Conservation (phyloP, 2,888 invertebrate genomes). For the Cephus nigrinus region DNA sequence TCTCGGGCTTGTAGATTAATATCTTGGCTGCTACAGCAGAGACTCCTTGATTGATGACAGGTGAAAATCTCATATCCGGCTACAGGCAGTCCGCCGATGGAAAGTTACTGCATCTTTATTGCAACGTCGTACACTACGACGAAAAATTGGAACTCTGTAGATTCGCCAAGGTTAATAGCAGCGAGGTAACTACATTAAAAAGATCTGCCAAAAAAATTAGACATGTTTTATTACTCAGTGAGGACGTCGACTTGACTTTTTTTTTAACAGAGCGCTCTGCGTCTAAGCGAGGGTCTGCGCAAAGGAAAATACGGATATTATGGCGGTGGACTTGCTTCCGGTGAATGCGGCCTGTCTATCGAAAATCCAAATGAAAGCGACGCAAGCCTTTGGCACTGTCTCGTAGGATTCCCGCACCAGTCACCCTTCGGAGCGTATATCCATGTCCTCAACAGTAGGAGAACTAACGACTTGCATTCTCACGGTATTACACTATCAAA, state of each 20-base stretch:
- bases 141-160: conserved; percentile 68
- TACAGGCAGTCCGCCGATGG: conserved; percentile 55
- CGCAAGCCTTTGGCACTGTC: conserved; percentile 68
- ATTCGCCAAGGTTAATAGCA: conserved; percentile 59
- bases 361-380: conserved; percentile 61
- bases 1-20: conserved; percentile 27
- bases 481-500: neutral
- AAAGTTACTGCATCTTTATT: conserved; percentile 65
- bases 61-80: conserved; percentile 67
- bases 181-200: too few species aligned
- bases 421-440: conserved; percentile 17
- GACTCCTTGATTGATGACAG: conserved; percentile 44
- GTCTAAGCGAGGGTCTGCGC: conserved; percentile 21
- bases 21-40: neutral
- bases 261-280: conserved; percentile 17
- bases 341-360: conserved; percentile 69
- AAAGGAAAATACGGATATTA: conserved; percentile 64
- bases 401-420: conserved; percentile 59
- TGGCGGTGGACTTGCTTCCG: conserved; percentile 65
- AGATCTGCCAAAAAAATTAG: too few species aligned
- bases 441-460: conserved; percentile 7
- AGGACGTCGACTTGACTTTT: too few species aligned
- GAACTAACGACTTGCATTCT: neutral
- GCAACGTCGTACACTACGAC: conserved; percentile 66
- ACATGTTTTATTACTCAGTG: too few species aligned